Conservation (phyloP, 2,888 invertebrate species). For the Mesochorus sp. region DNA sequence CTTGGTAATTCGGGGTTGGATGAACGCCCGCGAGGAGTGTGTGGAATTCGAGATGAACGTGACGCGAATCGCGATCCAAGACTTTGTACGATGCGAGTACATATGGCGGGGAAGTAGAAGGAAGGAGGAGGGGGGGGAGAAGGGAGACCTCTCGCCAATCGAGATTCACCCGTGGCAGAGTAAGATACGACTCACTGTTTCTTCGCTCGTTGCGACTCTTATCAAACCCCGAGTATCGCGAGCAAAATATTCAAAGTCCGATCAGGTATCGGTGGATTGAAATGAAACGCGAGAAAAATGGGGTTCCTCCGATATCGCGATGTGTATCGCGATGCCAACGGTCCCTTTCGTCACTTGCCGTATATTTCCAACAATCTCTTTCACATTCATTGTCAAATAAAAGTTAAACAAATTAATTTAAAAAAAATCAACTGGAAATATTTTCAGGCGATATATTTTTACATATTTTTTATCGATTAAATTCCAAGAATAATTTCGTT, state of each 20-base stretch:
- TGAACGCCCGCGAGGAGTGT: slow-evolving; percentile 55
- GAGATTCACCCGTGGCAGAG: slow-evolving; percentile 54
- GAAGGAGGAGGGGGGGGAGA: no score
- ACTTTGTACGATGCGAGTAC: slow-evolving; percentile 33
- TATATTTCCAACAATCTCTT: not conserved
- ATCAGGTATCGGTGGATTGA: slow-evolving; percentile 31
- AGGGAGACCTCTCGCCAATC: slow-evolving; percentile 49
- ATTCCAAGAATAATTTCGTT: no score
- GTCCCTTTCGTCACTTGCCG: not conserved
- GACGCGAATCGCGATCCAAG: slow-evolving; percentile 55
- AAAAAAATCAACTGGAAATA: no score
- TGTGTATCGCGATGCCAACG: not conserved
- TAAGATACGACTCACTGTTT: slow-evolving; percentile 34
- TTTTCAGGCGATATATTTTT: no score
- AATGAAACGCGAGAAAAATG: slow-evolving; percentile 41
- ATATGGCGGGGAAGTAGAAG: no score
- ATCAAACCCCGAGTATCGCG: slow-evolving; percentile 37
- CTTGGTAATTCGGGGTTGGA: slow-evolving; percentile 58
- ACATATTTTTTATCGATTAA: no score
- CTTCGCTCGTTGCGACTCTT: slow-evolving; percentile 26
- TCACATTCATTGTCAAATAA: not conserved
- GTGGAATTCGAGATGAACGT: slow-evolving; percentile 61
- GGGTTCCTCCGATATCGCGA: slow-evolving; percentile 13
- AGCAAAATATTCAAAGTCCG: slow-evolving; percentile 40
- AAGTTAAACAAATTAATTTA: no score